phyloP scores from a whole-genome alignment of 1,140 invertebrate genomes.

The Stegodyphus dumicola region DNA sequence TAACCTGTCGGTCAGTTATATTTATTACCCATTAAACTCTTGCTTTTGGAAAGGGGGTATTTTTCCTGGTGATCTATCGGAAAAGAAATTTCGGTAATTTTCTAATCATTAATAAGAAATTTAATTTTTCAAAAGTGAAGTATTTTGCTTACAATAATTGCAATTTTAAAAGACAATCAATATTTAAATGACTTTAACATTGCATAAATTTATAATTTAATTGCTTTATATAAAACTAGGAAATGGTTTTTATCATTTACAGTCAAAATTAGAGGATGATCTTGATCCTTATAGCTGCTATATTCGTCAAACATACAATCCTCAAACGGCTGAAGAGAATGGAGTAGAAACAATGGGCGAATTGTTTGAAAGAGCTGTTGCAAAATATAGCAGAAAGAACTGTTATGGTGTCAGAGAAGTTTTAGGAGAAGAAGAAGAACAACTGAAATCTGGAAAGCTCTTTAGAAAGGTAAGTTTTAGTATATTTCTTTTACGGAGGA shows the following conservation, averaged over 20 bases:
- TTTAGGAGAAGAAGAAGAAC: conserved; percentile 91
- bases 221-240: not conserved
- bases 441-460: conserved; percentile 90
- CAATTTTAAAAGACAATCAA: no score
- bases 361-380: conserved; percentile 82
- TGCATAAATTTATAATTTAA: no score
- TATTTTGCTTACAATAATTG: not conserved
- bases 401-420: conserved; percentile 93
- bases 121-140: not conserved
- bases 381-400: conserved; percentile 77
- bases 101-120: not conserved
- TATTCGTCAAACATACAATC: not conserved
- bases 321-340: not conserved
- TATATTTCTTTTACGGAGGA: not conserved
- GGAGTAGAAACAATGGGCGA: conserved; percentile 79
- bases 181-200: no score
- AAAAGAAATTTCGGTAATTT: no score
- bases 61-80: no score
- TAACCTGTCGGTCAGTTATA: no score
- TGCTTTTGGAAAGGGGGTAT: no score
- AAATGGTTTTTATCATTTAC: not conserved
- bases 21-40: no score
- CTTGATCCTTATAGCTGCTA: conserved; percentile 37
- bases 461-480: conserved; percentile 84
- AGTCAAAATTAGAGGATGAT: conserved; percentile 42